Conservation (phyloP, 92 coral and sea anemone species). For the Palythoa grandiflora region DNA sequence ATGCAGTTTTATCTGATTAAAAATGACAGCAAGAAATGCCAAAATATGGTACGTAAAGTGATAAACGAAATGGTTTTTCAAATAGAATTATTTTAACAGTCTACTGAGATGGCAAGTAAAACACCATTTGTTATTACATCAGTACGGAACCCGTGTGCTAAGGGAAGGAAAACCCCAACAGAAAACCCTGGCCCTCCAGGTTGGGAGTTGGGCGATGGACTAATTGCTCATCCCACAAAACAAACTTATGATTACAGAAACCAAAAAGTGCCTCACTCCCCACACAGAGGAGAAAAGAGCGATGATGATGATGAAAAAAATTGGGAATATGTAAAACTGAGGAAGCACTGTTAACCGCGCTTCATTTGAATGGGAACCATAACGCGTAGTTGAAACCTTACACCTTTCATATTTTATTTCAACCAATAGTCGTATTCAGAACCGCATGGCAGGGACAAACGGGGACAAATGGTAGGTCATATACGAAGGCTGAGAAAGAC, state of each 20-base stretch:
- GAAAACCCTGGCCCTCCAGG: too few relatives aligned
- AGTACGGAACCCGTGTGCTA: too few relatives aligned
- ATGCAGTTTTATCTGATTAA: too few relatives aligned
- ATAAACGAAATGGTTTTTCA: too few relatives aligned
- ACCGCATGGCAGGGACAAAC: conserved; percentile 52
- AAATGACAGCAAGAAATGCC: too few relatives aligned
- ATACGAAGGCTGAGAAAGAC: conserved; percentile 25
- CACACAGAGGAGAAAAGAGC: too few relatives aligned
- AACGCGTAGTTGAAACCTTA: conserved; percentile 37
- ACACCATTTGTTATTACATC: not conserved
- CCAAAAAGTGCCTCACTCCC: too few relatives aligned
- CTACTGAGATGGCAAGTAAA: not conserved
- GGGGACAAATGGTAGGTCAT: conserved; percentile 51
- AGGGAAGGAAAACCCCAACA: too few relatives aligned
- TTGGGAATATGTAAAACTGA: not conserved
- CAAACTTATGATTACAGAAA: too few relatives aligned
- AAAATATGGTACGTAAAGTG: too few relatives aligned
- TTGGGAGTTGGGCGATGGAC: too few relatives aligned
- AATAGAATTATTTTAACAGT: not conserved
- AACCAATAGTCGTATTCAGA: conserved; percentile 51
- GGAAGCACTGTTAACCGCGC: conserved; percentile 1
- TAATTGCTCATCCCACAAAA: too few relatives aligned
- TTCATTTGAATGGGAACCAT: not conserved
- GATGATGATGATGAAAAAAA: not conserved
- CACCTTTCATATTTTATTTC: conserved; percentile 42